A percentile compares a stretch with the other conserved stretches of the same genome.
Evolutionary conservation across 2,888 invertebrate genomes (phyloP).

Genomic region (Cerastoderma edule): DNA sequence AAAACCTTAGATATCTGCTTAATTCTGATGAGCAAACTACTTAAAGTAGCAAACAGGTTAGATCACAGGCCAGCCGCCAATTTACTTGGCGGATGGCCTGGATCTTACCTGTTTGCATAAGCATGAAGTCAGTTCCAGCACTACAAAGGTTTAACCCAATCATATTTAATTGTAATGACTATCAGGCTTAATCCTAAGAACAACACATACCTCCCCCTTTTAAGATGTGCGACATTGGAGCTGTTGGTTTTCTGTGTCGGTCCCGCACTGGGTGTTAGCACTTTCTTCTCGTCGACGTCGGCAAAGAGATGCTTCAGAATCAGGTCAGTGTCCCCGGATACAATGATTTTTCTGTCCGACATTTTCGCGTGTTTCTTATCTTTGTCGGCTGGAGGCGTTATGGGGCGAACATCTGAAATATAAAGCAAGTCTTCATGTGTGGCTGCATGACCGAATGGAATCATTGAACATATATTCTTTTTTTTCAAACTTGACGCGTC

Average conservation of each 20-base stretch:
- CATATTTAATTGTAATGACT: no score
- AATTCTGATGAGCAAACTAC: no score
- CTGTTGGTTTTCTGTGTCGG: constrained; percentile 46
- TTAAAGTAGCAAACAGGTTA: no score
- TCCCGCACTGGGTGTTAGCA: constrained; percentile 39
- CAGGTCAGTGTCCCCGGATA: constrained; percentile 85
- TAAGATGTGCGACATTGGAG: constrained; percentile 51
- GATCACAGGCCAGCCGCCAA: no score
- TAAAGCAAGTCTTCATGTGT: not conserved
- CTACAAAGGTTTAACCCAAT: no score
- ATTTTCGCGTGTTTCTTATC: constrained; percentile 53
- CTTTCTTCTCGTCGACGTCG: constrained; percentile 82
- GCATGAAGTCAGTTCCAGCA: no score
- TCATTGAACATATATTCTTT: not conserved
- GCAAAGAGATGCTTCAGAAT: constrained; percentile 85
- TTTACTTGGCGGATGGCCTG: no score
- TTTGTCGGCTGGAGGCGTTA: constrained; percentile 78
- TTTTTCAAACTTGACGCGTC: not conserved
- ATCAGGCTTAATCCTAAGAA: no score
- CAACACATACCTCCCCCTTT: constrained; percentile 69
- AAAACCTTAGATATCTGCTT: no score
- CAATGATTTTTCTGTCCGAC: constrained; percentile 79
- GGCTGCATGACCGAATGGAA: not conserved
- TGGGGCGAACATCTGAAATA: constrained; percentile 78
- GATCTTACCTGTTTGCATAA: no score